phyloP scores from a whole-genome alignment of 1,140 invertebrate genomes.

The Heterodera schachtii region DNA sequence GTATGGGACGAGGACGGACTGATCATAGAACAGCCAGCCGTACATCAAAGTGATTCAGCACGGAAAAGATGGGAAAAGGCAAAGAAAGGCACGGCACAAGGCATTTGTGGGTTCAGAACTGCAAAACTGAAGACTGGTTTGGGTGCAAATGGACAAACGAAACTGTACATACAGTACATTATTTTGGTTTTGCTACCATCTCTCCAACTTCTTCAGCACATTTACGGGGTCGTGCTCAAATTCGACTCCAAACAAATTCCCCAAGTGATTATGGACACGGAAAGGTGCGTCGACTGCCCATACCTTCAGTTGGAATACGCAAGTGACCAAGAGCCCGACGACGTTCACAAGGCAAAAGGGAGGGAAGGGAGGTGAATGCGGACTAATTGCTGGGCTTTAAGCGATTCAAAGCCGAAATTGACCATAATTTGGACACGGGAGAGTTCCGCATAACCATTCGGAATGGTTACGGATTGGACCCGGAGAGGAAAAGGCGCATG shows the following conservation, averaged over 20 bases:
- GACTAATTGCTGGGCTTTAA: background rate
- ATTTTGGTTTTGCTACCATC: too few relatives aligned
- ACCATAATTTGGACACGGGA: conserved; percentile 12
- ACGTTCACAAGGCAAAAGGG: background rate
- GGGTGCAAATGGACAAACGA: too few relatives aligned
- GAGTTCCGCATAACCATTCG: conserved; percentile 9
- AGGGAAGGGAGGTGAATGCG: background rate
- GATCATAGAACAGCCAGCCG: conserved; percentile 1
- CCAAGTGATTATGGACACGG: background rate
- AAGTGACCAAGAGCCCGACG: conserved; percentile 3
- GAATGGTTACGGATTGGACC: conserved; percentile 12
- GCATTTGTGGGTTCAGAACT: background rate
- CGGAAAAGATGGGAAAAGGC: conserved; percentile 9
- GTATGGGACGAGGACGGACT: conserved; percentile 7
- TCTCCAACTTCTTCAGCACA: conserved; percentile 6
- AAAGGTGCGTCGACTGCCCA: background rate
- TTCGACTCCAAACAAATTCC: background rate
- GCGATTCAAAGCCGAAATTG: background rate
- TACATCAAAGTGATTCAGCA: conserved; percentile 9
- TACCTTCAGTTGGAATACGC: conserved; percentile 6
- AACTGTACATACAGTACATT: too few relatives aligned
- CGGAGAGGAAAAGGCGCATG: background rate
- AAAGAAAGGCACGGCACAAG: background rate
- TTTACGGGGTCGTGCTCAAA: conserved; percentile 6
- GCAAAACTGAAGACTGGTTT: background rate